A percentile compares a stretch with the other conserved stretches of the same genome.
These are phyloP conservation scores for Brachionus calyciflorus DNA, from an alignment of 1,140 invertebrate species.

Conservation along the genomic window DNA sequence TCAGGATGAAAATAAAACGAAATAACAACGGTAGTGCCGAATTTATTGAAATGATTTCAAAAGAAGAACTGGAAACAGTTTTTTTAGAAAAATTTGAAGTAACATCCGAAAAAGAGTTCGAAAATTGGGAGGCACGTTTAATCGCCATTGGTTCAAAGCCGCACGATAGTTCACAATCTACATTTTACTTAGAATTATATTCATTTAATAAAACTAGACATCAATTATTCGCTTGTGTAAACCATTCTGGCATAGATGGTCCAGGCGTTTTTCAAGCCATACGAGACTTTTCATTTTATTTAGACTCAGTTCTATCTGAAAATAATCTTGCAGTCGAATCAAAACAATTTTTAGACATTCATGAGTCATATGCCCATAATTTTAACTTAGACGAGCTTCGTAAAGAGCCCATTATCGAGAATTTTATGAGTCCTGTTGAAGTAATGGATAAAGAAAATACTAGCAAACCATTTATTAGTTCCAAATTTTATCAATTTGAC, in stretches of 20 bases:
- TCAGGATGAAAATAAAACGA: slow-evolving; percentile 28
- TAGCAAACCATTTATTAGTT: neutral
- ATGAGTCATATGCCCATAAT: neutral
- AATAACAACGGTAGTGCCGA: neutral
- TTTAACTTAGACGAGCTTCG: neutral
- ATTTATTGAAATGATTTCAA: neutral
- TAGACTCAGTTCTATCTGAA: neutral
- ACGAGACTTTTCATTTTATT: slow-evolving; percentile 2
- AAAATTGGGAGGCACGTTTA: slow-evolving; percentile 5
- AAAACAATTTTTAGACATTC: neutral
- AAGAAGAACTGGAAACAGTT: neutral
- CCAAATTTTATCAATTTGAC: slow-evolving; percentile 44
- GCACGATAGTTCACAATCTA: neutral
- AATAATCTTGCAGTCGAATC: neutral
- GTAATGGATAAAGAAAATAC: neutral
- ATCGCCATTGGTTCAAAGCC: neutral
- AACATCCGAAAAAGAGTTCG: neutral
- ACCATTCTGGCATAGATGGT: slow-evolving; percentile 38
- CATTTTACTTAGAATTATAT: slow-evolving; percentile 12
- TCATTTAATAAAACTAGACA: slow-evolving; percentile 4
- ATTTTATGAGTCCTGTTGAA: slow-evolving; percentile 9
- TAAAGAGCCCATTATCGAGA: neutral
- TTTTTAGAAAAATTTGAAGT: neutral
- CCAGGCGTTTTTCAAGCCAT: slow-evolving; percentile 2
- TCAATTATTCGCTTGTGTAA: neutral